Base-by-base conservation (phyloP, 2,113 vertebrate species). In the Dasyornis broadbenti region DNA sequence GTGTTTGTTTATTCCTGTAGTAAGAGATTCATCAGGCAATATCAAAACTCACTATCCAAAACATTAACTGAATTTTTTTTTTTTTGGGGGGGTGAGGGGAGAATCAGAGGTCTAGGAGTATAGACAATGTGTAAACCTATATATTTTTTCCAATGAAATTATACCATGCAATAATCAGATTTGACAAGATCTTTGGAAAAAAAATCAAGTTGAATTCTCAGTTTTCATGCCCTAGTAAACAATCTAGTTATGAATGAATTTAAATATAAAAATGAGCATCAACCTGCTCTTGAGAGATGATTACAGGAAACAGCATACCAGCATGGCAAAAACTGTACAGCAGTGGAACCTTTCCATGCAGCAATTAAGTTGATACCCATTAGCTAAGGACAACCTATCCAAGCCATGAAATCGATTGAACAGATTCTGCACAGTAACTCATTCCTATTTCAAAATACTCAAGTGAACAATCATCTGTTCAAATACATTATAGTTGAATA, bases 151-250 rank as follows among this genome's bases (percentile, higher is more conserved):
- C 80, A 91, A 91, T 97, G 95, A 92, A 96, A 96, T 95, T 94
- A 59, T 95, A 83, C 57, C 89, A 54, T 72, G 61, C 39, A 83
- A 77, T 90, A 96, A 95, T 95, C 13, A 70, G 39, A 91, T 92
- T 92, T 96, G 84, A 93, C 82, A 97, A 93, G 75, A 53, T 97
- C 40, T 93, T 92, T 45, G 65, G 76, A 96, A 97, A 97, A 97
- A 92, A 89, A 45, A 45, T 82, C 60, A 97, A 96, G 91, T 65
- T 33, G 76, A 95, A 80, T 66, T 81, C 84, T 95, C 21, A 6
- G 64, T 95, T 97, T 97, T 95, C 94, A 94, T 96, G 90, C 50
- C n/a, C 56, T 85, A 90, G 83, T 91, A 97, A 97, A 82, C 8
- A 63, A 95, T 63, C 90, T 97, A 95, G 87, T 90, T 90, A 80